Evolutionary conservation across 2,888 invertebrate species (phyloP), one percentile per base, ranked within the genome.

Genomic region (Aporophyla lueneburgensis): DNA sequence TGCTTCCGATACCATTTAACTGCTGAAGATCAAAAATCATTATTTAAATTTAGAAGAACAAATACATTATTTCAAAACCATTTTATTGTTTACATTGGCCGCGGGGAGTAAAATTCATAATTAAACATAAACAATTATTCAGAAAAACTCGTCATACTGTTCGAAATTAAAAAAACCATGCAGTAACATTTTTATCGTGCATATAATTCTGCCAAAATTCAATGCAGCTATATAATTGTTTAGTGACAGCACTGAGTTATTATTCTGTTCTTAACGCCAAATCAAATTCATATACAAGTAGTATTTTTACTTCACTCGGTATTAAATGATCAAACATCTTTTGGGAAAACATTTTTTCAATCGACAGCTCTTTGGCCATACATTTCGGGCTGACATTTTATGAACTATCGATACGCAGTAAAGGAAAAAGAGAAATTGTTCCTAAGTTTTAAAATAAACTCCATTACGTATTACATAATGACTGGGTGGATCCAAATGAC

Each of bases 1-100:
- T 19, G 12, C 12, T 61, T 61, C 21, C 9, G 62, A 1, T 83
- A 74, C 68, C 86, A 78, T 10, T 67, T 43, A 2, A 84, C 80
- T 83, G 56, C 16, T 49, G 21, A 72, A 46, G 21, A 76, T n/a
- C 9, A 24, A 58, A 24, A 5, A 5, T 5, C 10, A 49, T 5
- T 33, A 5, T 33, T 33, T 21, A 61, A n/a, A 40, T 14, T 33
- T 1, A 33, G 21, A 21, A 46, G 10, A 2, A 46, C 10, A 46
- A 10, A 46, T 10, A n/a, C n/a, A n/a, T n/a, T n/a, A n/a, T n/a
- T n/a, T n/a, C n/a, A n/a, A n/a, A n/a, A n/a, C n/a, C n/a, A n/a
- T n/a, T n/a, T n/a, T 46, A 46, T 12, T 12, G 0, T 46, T 46
- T 46, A 46, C 2, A 21, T 46, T 46, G 43, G 43, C 10, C 10